Evolutionary conservation across 2,113 vertebrate genomes (phyloP), one percentile per base, ranked within the genome.

Genomic region (Nestor notabilis): DNA sequence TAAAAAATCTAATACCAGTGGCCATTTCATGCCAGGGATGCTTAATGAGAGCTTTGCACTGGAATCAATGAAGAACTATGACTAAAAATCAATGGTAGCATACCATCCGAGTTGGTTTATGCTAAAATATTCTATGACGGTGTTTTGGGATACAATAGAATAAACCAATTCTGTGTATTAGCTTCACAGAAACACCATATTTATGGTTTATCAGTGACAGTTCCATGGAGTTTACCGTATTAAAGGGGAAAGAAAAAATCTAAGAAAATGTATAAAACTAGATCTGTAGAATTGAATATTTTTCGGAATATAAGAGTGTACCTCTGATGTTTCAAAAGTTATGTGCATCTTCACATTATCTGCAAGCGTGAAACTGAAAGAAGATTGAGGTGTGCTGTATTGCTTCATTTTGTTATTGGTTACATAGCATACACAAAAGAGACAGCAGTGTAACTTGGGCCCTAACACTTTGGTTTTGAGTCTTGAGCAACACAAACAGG

Each of bases 11-110:
- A 90, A 50, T 76, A n/a, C 2, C 29, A 66, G 33, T 71, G 83
- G 12, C 20, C n/a, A 58, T 93, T 95, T 95, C 82, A 85, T 65
- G 49, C 35, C 49, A 55, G 50, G 12, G 35, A 52, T 70, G 29
- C 5, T 39, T 95, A 96, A 90, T 83, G 21, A 83, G 35, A 92
- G 17, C 39, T 92, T 24, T 33, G 35, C 16, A 43, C 56, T 83
- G 39, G 88, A 95, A 92, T 91, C 63, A 77, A 9, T 63, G 33
- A 77, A 84, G 37, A 82, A 21, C 23, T 89, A 31, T 81, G 79
- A 94, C 85, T 80, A 69, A 92, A 93, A 92, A 92, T 92, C 85
- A 83, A 78, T 92, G 21, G 15, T 60, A 93, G 47, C 46, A 31
- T 82, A 89, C 28, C 41, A 72, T 79, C 25, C 39, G 60, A 20